Conservation (phyloP, 2,113 vertebrate species). For the Anhinga anhinga region DNA sequence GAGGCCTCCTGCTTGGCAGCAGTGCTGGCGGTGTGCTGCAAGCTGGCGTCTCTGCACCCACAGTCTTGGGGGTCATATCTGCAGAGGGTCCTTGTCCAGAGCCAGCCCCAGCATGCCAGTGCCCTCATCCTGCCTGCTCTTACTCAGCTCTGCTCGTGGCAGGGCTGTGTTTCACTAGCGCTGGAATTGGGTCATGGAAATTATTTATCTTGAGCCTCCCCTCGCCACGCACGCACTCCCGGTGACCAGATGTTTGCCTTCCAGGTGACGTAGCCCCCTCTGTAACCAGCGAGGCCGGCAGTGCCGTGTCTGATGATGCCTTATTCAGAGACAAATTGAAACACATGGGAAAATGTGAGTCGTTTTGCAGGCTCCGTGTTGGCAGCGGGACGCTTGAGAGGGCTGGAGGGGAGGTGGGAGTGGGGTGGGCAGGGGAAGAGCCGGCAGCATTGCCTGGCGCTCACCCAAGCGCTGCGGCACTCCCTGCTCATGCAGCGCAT, state of each 20-base stretch:
- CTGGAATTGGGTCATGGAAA: neutral
- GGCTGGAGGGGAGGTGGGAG: neutral
- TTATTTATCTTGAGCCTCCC: neutral
- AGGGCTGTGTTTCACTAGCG: neutral
- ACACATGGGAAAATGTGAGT: constrained; percentile 99
- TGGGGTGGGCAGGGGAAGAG: neutral
- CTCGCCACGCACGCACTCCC: rapidly evolving
- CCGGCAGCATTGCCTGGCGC: neutral
- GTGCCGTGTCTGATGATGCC: constrained; percentile 88
- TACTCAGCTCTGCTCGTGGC: neutral
- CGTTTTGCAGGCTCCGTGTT: rapidly evolving
- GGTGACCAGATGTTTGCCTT: constrained; percentile 23
- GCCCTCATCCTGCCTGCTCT: neutral
- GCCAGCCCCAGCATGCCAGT: neutral
- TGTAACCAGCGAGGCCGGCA: constrained; percentile 74
- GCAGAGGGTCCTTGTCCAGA: neutral
- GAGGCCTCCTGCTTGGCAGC: neutral
- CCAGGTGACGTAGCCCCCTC: constrained; percentile 76
- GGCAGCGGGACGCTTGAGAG: neutral
- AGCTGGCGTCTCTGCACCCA: rapidly evolving
- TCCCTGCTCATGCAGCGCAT: neutral
- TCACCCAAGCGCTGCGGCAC: neutral
- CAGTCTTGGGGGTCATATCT: rapidly evolving
- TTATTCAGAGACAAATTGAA: constrained; percentile 97
- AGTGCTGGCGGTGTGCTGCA: neutral